Conservation (phyloP, 1,140 invertebrate species). For the Caenorhabditis inopinata region DNA sequence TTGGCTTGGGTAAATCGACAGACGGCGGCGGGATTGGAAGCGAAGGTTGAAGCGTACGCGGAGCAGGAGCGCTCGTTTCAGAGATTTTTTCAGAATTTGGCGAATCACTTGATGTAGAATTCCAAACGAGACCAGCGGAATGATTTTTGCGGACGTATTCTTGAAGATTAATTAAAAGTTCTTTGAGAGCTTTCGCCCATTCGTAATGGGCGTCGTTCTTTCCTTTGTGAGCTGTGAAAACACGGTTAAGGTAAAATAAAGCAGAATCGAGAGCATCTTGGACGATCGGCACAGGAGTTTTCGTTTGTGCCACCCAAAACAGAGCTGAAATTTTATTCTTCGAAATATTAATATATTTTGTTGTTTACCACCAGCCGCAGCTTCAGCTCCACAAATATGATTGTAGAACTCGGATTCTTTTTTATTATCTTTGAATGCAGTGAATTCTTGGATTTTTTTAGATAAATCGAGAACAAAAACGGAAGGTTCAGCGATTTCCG, state of each 20-base stretch:
- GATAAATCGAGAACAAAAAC: not conserved
- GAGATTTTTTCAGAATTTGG: not conserved
- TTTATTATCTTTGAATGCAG: not conserved
- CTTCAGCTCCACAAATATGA: not conserved
- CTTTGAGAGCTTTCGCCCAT: not conserved
- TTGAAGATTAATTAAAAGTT: not conserved
- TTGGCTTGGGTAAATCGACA: not conserved
- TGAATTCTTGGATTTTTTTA: not conserved
- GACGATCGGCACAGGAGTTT: not conserved
- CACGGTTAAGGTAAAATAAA: not conserved
- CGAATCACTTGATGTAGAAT: not conserved
- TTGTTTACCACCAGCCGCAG: not conserved
- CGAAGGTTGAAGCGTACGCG: not conserved
- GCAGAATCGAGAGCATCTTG: not conserved
- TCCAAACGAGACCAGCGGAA: not conserved
- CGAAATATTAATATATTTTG: too few relatives aligned
- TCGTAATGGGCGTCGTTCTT: not conserved
- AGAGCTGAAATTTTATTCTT: not conserved
- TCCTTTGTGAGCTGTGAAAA: not conserved
- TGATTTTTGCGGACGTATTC: not conserved
- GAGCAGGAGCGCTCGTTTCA: not conserved
- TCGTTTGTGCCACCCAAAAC: not conserved
- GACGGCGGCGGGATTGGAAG: not conserved
- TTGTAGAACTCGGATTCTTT: not conserved
- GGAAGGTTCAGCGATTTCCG: not conserved